These are phyloP conservation scores for Himalopsyche kuldschensis DNA, from an alignment of 2,888 invertebrate genomes.

Conservation along the genomic window DNA sequence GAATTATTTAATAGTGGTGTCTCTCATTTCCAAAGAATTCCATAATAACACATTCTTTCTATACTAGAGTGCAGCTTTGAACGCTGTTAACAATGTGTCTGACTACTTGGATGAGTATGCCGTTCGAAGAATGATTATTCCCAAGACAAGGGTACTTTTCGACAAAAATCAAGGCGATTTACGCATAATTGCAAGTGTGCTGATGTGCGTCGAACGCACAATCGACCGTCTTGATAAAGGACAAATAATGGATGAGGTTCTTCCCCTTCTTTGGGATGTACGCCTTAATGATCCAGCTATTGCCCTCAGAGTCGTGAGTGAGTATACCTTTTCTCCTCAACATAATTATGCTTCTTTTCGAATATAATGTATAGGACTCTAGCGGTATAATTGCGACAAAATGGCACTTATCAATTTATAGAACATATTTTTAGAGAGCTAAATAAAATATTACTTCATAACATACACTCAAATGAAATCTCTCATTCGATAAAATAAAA, in stretches of 20 bases:
- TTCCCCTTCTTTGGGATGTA: conserved; percentile 85
- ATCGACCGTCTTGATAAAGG: conserved; percentile 82
- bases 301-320: conserved; percentile 88
- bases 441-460: no score
- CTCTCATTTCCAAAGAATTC: no score
- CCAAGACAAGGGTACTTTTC: conserved; percentile 78
- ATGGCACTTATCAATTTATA: no score
- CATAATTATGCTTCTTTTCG: neutral
- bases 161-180: conserved; percentile 79
- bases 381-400: neutral
- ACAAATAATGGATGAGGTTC: conserved; percentile 86
- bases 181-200: conserved; percentile 76
- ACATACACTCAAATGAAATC: no score
- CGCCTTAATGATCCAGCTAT: conserved; percentile 87
- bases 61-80: conserved; percentile 80
- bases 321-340: conserved; percentile 56
- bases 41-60: neutral
- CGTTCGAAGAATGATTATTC: conserved; percentile 77
- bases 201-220: conserved; percentile 79
- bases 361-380: neutral
- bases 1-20: no score
- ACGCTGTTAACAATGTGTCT: conserved; percentile 82
- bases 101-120: conserved; percentile 82
- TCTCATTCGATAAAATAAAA: no score
- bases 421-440: no score